A percentile compares a stretch with the other conserved stretches of the same genome.
Evolutionary conservation across 2,797 vertebrate species (phyloP).

Genomic region (Halcyon smyrnensis): DNA sequence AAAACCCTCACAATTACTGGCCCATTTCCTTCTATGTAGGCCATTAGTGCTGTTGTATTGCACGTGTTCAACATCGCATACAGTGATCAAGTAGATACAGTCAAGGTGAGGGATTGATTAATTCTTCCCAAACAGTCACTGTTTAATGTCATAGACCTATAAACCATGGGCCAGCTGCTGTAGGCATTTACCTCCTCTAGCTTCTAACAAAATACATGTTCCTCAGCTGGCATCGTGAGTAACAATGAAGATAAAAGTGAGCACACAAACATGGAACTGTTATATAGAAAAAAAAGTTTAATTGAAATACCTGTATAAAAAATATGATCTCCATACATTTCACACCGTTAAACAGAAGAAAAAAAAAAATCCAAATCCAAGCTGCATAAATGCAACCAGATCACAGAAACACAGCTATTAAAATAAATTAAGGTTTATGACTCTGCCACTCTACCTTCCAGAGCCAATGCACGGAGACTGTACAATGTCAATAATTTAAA

Average conservation of each 20-base stretch:
- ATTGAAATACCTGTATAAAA: conserved; percentile 98
- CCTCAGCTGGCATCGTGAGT: not conserved
- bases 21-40: not conserved
- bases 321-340: conserved; percentile 94
- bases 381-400: conserved; percentile 82
- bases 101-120: not conserved
- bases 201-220: rapidly evolving
- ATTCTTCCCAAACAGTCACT: not conserved
- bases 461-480: conserved; percentile 86
- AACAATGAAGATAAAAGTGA: not conserved
- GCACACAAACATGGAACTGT: conserved; percentile 12
- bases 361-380: conserved; percentile 76
- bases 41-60: not conserved
- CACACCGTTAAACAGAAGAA: conserved; percentile 85
- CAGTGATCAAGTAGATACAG: not conserved
- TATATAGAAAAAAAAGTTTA: conserved; percentile 93
- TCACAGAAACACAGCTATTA: conserved; percentile 80
- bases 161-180: not conserved
- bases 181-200: not conserved
- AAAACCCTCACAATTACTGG: not conserved
- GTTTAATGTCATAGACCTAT: not conserved
- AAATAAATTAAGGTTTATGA: conserved; percentile 85
- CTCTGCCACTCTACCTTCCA: conserved; percentile 82
- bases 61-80: not conserved
- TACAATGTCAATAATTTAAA: conserved; percentile 88